Evolutionary conservation across 2,888 invertebrate species (phyloP).

Genomic region (Craniophora ligustri): DNA sequence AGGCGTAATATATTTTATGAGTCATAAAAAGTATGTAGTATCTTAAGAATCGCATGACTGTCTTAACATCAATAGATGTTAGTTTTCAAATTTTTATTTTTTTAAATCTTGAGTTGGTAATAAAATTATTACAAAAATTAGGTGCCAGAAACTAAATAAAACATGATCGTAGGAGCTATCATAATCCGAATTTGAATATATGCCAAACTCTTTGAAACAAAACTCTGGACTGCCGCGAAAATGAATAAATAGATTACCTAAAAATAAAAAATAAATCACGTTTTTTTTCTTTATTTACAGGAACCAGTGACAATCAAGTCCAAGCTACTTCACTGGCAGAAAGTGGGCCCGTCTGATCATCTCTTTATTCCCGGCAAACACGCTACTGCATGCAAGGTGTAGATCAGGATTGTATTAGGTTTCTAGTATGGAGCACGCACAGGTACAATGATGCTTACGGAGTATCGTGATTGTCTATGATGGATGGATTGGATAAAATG

Average conservation of each 20-base stretch:
- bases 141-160: too few relatives aligned
- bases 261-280: not conserved
- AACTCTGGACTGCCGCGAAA: conserved; percentile 1
- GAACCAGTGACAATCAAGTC: conserved; percentile 81
- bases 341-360: conserved; percentile 80
- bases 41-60: too few relatives aligned
- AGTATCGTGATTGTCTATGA: conserved; percentile 13
- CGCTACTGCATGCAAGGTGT: conserved; percentile 59
- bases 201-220: conserved; percentile 14
- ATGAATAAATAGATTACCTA: too few relatives aligned
- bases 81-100: too few relatives aligned
- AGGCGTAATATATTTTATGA: not conserved
- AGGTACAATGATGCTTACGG: conserved; percentile 28
- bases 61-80: too few relatives aligned
- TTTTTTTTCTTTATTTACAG: conserved; percentile 66
- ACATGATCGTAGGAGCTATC: conserved; percentile 4
- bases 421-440: conserved; percentile 36
- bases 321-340: conserved; percentile 82
- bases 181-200: conserved; percentile 21
- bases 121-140: too few relatives aligned
- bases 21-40: not conserved
- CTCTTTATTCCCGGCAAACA: conserved; percentile 75
- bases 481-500: conserved; percentile 2
- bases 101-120: too few relatives aligned
- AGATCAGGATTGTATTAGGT: conserved; percentile 46